Conservation (phyloP, 2,113 vertebrate genomes). For the Turnix velox region DNA sequence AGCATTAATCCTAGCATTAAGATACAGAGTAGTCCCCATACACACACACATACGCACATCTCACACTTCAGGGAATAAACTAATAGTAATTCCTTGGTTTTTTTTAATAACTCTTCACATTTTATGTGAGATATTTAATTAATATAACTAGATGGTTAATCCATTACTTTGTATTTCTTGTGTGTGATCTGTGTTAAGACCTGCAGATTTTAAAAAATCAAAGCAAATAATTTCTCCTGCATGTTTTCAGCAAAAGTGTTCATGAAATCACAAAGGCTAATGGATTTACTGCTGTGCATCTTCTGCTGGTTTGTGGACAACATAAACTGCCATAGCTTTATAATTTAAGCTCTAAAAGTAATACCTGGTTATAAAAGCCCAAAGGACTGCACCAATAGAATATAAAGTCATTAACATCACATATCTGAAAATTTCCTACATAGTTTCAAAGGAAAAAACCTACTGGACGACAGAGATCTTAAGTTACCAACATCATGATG, state of each 20-base stretch:
- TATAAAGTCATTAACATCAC: background rate
- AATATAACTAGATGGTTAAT: constrained; percentile 5
- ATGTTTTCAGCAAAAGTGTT: background rate
- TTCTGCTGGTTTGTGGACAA: background rate
- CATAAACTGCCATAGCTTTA: background rate
- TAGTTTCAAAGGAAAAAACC: background rate
- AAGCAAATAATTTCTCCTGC: background rate
- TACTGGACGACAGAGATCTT: background rate
- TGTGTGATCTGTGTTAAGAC: background rate
- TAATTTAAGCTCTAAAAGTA: background rate
- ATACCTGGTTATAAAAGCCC: background rate
- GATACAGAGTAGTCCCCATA: constrained; percentile 26
- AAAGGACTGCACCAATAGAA: background rate
- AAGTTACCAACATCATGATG: background rate
- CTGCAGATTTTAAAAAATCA: background rate
- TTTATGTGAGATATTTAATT: constrained; percentile 14
- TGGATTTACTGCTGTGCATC: background rate
- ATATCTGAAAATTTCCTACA: background rate
- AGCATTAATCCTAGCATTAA: constrained; percentile 62
- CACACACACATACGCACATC: background rate
- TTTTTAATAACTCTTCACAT: constrained; percentile 1
- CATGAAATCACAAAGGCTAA: background rate
- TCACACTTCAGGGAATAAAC: constrained; percentile 36
- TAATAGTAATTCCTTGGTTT: background rate
- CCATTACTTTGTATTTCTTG: background rate